These are phyloP conservation scores for Villa cingulata DNA, from an alignment of 2,888 invertebrate genomes.

Conservation along the genomic window DNA sequence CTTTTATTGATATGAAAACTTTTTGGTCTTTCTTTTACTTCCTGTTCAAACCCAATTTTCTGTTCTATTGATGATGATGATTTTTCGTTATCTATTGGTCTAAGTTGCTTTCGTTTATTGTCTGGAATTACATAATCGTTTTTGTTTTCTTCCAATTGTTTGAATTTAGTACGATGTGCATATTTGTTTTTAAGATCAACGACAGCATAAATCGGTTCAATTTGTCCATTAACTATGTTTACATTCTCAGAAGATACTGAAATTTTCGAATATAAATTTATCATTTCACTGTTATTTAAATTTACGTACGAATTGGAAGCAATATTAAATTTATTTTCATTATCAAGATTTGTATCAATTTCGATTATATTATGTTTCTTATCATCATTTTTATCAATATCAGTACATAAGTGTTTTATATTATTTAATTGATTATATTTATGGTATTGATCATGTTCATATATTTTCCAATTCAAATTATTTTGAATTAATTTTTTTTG, in stretches of 20 bases:
- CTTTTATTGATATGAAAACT: conserved; percentile 17
- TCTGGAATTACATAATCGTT: conserved; percentile 2
- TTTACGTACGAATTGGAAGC: no score
- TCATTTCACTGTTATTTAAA: no score
- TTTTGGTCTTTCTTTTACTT: conserved; percentile 13
- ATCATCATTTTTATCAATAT: neutral
- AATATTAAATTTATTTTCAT: no score
- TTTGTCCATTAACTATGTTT: conserved; percentile 1
- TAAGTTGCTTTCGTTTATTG: neutral
- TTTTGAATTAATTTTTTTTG: no score
- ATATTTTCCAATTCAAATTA: no score
- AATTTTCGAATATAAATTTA: neutral
- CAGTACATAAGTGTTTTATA: no score
- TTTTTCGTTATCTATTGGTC: conserved; percentile 5
- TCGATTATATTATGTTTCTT: neutral
- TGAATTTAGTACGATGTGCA: conserved; percentile 19
- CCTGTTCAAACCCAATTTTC: neutral
- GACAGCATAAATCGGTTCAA: conserved; percentile 26
- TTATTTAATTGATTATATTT: no score
- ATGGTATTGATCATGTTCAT: no score
- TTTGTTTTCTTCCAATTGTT: conserved; percentile 14
- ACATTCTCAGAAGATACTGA: conserved; percentile 12
- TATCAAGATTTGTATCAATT: no score
- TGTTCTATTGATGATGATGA: neutral
- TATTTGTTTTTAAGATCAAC: conserved; percentile 27